Evolutionary conservation across 2,113 vertebrate genomes (phyloP), one percentile per base, ranked within the genome.

Genomic region (Entomyzon cyanotis): DNA sequence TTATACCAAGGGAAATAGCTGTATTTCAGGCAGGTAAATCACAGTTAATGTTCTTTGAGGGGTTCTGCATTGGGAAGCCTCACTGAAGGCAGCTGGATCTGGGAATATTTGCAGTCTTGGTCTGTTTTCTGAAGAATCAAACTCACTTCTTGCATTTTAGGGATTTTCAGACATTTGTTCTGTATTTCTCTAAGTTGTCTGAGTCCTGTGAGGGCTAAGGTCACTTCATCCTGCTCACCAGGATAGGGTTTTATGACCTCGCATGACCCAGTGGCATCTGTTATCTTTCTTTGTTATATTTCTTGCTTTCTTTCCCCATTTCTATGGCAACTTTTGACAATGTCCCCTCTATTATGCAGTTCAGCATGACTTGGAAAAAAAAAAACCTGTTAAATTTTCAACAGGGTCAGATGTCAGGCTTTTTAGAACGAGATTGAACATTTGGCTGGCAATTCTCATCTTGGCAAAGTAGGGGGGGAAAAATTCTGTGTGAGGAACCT

Each of bases 361-460:
- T 93, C 64, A 75, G 47, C 4, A 4, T 56, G 85, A 81, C 67
- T 58, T 84, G 6, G 15, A 9, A 46, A 60, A 84, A 60, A 84
- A 84, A 70, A 70, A 16, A 2, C 0, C 50, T 44, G 24, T 84
- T 92, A 87, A 13, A 89, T 94, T 92, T 97, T 90, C 50, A 94
- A 5, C 56, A 84, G 71, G 75, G 86, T 93, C 64, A 90, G 55
- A 70, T 94, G 86, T 92, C 89, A 81, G 49, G 42, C 33, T 87
- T 84, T 90, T 92, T 64, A 90, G 83, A 94, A 91, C 3, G 1
- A 78, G 37, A 87, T 23, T 71, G 76, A 77, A 64, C 47, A 78
- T 90, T 69, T 27, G 30, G 27, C 56, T 86, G 63, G 19, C 5
- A 6, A 46, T 69, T 19, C 12, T 84, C 4, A 14, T 50, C 47